Evolutionary conservation across 1,140 invertebrate species (phyloP).

Genomic region (Macrosteles quadrilineatus): DNA sequence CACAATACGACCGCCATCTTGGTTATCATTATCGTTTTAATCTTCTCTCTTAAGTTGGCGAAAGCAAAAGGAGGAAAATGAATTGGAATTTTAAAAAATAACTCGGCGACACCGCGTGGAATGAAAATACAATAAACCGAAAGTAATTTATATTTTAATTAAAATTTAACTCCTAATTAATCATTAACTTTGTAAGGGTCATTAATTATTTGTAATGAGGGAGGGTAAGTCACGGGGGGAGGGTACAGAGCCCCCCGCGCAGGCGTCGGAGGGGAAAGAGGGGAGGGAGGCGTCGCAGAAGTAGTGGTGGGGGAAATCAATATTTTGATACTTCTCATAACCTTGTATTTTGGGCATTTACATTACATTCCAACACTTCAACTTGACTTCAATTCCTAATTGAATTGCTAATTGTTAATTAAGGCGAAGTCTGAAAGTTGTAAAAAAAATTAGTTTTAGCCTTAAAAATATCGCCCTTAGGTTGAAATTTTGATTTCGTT

Average conservation of each 20-base stretch:
- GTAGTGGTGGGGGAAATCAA: slow-evolving; percentile 14
- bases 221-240: not conserved
- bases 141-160: slow-evolving; percentile 5
- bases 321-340: slow-evolving; percentile 31
- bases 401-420: not conserved
- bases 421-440: too few species aligned
- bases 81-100: not conserved
- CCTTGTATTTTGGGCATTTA: slow-evolving; percentile 4
- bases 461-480: too few species aligned
- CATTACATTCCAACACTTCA: slow-evolving; percentile 12
- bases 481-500: too few species aligned
- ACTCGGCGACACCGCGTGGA: too few species aligned
- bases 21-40: slow-evolving; percentile 26
- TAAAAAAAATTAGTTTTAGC: too few species aligned
- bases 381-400: not conserved
- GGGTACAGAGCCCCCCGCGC: not conserved
- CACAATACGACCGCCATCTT: slow-evolving; percentile 17
- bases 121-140: too few species aligned
- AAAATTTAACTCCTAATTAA: slow-evolving; percentile 25
- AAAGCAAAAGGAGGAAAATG: slow-evolving; percentile 12
- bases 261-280: slow-evolving; percentile 1
- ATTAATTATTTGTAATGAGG: slow-evolving; percentile 30
- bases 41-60: slow-evolving; percentile 15
- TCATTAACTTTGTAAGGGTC: slow-evolving; percentile 23
- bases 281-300: not conserved